These are phyloP conservation scores for Agrenia bidenticulata DNA, from an alignment of 2,888 invertebrate genomes.

Conservation along the genomic window DNA sequence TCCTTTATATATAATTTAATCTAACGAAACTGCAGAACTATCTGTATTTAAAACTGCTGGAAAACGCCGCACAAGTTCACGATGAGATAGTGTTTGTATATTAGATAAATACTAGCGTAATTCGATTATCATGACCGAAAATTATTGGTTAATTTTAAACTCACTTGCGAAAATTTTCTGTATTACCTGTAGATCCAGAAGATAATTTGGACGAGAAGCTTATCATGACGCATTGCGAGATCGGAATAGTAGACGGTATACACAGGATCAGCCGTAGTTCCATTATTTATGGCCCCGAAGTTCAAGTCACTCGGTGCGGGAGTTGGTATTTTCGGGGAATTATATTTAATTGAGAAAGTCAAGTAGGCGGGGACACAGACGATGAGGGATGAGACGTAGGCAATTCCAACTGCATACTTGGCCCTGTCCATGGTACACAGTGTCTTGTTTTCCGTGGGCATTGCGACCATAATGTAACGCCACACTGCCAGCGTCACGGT, in stretches of 20 bases:
- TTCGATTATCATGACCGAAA: too few relatives aligned
- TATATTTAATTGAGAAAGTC: constrained; percentile 66
- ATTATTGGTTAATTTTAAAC: too few relatives aligned
- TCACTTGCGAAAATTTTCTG: too few relatives aligned
- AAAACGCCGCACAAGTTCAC: too few relatives aligned
- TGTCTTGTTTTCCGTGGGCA: constrained; percentile 74
- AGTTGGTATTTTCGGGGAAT: constrained; percentile 54
- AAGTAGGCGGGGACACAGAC: constrained; percentile 84
- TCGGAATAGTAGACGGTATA: constrained; percentile 71
- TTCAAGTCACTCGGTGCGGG: too few relatives aligned
- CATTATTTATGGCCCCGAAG: constrained; percentile 6
- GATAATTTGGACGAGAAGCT: constrained; percentile 63
- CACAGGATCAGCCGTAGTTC: constrained; percentile 55
- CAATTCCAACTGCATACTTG: constrained; percentile 70
- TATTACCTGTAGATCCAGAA: constrained; percentile 84
- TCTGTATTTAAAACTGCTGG: too few relatives aligned
- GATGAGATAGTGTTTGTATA: too few relatives aligned
- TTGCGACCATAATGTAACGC: constrained; percentile 82
- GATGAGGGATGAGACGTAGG: constrained; percentile 78
- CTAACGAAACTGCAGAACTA: too few relatives aligned
- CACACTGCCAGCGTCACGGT: constrained; percentile 91
- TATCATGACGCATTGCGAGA: constrained; percentile 63
- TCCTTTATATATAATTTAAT: too few relatives aligned
- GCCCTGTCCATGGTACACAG: constrained; percentile 83
- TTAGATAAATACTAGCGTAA: too few relatives aligned